phyloP scores from a whole-genome alignment of 2,797 vertebrate genomes.

The Artibeus lituratus region DNA sequence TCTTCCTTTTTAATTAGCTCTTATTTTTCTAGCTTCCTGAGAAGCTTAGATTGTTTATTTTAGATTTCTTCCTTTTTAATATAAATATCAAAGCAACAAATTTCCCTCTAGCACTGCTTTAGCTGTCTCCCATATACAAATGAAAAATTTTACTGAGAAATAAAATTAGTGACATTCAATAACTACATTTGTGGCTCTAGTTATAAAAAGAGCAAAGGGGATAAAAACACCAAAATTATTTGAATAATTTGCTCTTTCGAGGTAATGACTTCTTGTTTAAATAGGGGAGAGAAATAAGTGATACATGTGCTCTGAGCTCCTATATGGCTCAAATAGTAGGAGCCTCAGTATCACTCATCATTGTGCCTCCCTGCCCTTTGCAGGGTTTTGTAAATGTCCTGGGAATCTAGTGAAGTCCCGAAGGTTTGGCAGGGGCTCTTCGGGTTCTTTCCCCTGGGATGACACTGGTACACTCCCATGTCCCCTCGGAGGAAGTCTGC shows the following conservation, averaged over 20 bases:
- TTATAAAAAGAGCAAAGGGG: neutral
- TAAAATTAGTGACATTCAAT: neutral
- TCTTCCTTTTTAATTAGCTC: neutral
- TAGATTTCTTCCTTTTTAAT: neutral
- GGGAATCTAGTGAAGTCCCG: neutral
- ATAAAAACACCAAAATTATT: neutral
- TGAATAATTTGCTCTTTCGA: neutral
- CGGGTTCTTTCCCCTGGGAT: neutral
- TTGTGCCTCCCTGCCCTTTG: neutral
- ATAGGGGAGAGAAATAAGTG: neutral
- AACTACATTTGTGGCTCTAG: neutral
- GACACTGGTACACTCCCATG: neutral
- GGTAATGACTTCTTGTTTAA: neutral
- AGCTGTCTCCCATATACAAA: neutral
- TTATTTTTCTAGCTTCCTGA: neutral
- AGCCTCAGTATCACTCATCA: neutral
- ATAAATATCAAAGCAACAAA: neutral
- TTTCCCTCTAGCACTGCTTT: neutral
- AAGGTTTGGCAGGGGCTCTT: neutral
- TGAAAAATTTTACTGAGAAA: neutral
- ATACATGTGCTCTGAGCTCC: neutral
- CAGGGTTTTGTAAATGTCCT: neutral
- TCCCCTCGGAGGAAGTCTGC: neutral
- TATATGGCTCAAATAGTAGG: neutral
- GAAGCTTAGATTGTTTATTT: neutral